These are phyloP conservation scores for Drosophila carrolli DNA, from an alignment of 1,140 invertebrate genomes.

Conservation along the genomic window DNA sequence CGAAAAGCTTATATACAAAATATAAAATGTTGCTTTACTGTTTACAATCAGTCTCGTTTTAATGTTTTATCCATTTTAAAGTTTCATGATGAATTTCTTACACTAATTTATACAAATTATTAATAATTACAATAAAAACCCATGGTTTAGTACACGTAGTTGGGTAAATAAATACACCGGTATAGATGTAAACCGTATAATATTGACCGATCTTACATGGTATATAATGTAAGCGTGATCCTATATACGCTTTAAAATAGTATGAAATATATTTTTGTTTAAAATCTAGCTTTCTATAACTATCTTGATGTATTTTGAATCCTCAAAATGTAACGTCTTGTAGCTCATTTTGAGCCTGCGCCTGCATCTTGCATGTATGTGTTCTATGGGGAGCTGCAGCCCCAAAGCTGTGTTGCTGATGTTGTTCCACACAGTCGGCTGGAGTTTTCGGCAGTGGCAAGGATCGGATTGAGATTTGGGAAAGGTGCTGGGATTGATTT, in stretches of 20 bases:
- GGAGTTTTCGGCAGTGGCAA: conserved; percentile 3
- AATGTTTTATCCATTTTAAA: conserved; percentile 45
- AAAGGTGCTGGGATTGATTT: conserved; percentile 32
- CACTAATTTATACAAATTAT: conserved; percentile 1
- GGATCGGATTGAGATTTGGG: conserved; percentile 10
- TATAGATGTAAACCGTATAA: not conserved
- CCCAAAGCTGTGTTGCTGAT: conserved; percentile 22
- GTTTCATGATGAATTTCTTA: conserved; percentile 22
- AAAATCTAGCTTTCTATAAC: conserved; percentile 9
- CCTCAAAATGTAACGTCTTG: conserved; percentile 87
- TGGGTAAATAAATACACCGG: conserved; percentile 11
- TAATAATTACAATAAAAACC: conserved; percentile 4
- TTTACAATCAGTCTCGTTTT: conserved; percentile 49
- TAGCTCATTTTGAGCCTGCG: conserved; percentile 88
- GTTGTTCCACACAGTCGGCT: conserved; percentile 16
- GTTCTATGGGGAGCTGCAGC: conserved; percentile 48
- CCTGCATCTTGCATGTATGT: conserved; percentile 86
- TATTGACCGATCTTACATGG: not conserved
- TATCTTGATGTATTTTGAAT: conserved; percentile 21
- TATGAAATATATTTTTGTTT: not conserved
- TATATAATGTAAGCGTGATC: conserved; percentile 7
- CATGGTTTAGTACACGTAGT: conserved; percentile 12
- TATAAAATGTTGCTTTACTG: conserved; percentile 39
- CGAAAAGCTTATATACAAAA: conserved; percentile 17
- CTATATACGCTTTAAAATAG: conserved; percentile 12